Base-by-base conservation (phyloP, 2,113 vertebrate species). In the Mystacornis crossleyi region DNA sequence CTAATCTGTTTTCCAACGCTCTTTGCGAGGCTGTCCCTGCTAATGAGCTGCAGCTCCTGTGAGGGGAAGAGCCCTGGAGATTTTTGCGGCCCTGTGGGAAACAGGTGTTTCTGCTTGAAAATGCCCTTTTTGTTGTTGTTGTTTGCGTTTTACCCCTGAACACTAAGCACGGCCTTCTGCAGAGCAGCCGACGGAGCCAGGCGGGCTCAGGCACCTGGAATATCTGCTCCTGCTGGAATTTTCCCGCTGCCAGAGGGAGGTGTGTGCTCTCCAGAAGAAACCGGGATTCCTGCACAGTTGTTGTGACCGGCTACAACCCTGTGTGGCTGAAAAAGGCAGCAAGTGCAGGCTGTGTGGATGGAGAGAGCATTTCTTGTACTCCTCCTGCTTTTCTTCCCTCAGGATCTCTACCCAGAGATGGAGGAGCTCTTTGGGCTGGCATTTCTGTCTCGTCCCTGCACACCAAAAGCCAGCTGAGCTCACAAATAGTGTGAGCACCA, bases 91-190 rank as follows among this genome's bases (percentile, higher is more conserved):
- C 69, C 64, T 58, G 65, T 5, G 24, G 55, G 58, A 86, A 91
- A 61, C 71, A 89, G 62, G 81, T 86, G 77, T 78, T 95, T 40
- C 92, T 94, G 23, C 45, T 61, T 55, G 48, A 92, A 71, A 36
- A 57, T 31, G 18, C 18, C 33, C 3, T 28, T 26, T 31, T 10
- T 42, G 17, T 21, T 69, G 54, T 45, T 17, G 43, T 28, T 43
- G 19, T 31, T 45, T 45, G 7, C 31, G 9, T 43, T 80, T 82
- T 29, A 40, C 3, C 18, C 53, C 81, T 45, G 24, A 69, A 28
- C 50, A 33, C 36, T 42, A 79, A 82, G 45, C 43, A 73, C 12
- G 53, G 18, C 28, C 31, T 90, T 90, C 75, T 83, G 80, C 62
- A 79, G 24, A 81, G 83, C 3, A 4, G 36, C 72, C 88, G 78